Evolutionary conservation across 2,113 vertebrate genomes (phyloP).

Genomic region (Lepus europaeus): DNA sequence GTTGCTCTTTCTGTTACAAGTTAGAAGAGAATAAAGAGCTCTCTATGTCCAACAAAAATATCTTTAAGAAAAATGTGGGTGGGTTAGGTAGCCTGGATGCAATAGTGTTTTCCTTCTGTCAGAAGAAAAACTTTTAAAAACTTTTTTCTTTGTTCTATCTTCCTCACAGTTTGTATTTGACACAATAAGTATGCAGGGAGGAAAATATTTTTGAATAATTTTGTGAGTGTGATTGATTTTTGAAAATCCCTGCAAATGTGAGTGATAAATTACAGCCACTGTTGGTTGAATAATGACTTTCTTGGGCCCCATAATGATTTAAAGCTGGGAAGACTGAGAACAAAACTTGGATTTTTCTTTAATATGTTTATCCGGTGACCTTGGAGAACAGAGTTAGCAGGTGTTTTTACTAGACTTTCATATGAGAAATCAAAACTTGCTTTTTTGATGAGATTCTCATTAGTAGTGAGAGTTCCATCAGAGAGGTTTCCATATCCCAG

Average conservation of each 20-base stretch:
- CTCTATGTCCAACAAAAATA: slow-evolving; percentile 68
- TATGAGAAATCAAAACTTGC: background rate
- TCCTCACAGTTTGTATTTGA: background rate
- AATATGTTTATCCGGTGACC: background rate
- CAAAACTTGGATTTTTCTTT: background rate
- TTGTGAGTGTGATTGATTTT: background rate
- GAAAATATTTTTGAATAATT: background rate
- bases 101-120: background rate
- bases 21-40: slow-evolving; percentile 78
- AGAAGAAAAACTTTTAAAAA: background rate
- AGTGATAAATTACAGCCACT: background rate
- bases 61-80: background rate
- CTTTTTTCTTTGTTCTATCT: background rate
- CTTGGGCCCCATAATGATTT: background rate
- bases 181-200: background rate
- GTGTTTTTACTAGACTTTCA: background rate
- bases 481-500: background rate
- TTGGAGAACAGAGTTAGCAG: background rate
- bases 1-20: slow-evolving; percentile 65
- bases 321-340: background rate
- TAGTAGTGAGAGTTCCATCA: background rate
- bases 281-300: background rate
- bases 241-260: background rate
- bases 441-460: background rate
- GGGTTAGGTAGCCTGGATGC: background rate